phyloP scores from a whole-genome alignment of 1,140 invertebrate genomes.

The Bombus superbus region DNA sequence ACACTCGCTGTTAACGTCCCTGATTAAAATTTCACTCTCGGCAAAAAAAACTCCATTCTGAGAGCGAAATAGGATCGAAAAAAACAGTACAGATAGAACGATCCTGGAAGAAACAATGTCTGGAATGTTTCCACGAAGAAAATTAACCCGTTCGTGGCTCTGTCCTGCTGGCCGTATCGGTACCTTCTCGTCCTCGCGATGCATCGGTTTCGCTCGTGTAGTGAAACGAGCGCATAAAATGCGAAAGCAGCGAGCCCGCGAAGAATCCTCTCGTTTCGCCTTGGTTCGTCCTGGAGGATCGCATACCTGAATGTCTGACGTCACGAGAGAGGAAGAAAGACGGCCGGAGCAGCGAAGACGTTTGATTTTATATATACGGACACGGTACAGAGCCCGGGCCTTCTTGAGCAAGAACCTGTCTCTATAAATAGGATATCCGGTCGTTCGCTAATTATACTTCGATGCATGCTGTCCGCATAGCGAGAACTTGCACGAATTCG shows the following conservation, averaged over 20 bases:
- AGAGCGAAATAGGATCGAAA: background rate
- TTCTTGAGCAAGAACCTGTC: conserved; percentile 77
- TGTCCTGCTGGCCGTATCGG: conserved; percentile 6
- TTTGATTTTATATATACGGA: conserved; percentile 53
- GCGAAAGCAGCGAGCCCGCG: conserved; percentile 34
- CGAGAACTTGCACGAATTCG: conserved; percentile 54
- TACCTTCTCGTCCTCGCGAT: background rate
- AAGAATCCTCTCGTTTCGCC: conserved; percentile 37
- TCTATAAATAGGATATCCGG: conserved; percentile 81
- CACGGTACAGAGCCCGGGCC: conserved; percentile 59
- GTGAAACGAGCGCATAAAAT: conserved; percentile 56
- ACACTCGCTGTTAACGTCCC: background rate
- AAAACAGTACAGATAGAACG: background rate
- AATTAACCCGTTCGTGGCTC: conserved; percentile 34
- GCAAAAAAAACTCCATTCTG: background rate
- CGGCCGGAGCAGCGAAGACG: conserved; percentile 22
- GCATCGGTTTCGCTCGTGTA: conserved; percentile 18
- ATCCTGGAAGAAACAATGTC: background rate
- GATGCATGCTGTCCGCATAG: conserved; percentile 56
- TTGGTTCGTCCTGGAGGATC: conserved; percentile 36
- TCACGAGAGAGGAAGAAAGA: conserved; percentile 51
- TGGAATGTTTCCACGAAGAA: conserved; percentile 41
- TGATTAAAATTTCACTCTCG: background rate
- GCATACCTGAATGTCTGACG: conserved; percentile 64
- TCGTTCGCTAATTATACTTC: conserved; percentile 80